phyloP scores from a whole-genome alignment of 2,797 vertebrate genomes.

The Peromyscus eremicus region DNA sequence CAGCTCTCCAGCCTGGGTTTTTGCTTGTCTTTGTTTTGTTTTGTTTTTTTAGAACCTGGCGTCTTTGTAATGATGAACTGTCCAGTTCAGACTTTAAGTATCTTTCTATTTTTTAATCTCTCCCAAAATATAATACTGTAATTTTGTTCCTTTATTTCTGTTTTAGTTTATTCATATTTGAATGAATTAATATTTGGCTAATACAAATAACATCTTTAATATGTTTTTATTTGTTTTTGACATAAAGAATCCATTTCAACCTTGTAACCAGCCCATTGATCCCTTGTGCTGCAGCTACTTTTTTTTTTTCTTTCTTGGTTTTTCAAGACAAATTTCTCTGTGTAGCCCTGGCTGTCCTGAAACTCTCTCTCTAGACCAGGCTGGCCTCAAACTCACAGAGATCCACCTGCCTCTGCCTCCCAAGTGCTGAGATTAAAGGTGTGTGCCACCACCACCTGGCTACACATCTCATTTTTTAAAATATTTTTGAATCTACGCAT shows the following conservation, averaged over 20 bases:
- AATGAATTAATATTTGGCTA: background rate
- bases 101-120: background rate
- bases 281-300: background rate
- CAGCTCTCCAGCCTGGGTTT: background rate
- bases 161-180: background rate
- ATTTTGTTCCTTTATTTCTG: slow-evolving; percentile 32
- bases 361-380: background rate
- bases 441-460: accelerated
- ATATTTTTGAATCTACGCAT: background rate
- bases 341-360: background rate
- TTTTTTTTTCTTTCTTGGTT: background rate
- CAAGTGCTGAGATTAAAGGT: background rate
- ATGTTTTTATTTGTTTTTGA: background rate
- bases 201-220: background rate
- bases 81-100: background rate
- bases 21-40: background rate
- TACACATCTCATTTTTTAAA: background rate
- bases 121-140: background rate
- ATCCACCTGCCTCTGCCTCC: background rate
- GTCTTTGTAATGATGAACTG: background rate
- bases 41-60: background rate
- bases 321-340: background rate
- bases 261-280: background rate
- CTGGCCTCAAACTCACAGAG: background rate
- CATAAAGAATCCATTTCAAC: background rate